Base-by-base conservation (phyloP, 2,797 vertebrate genomes). In the Myotis pilosus region DNA sequence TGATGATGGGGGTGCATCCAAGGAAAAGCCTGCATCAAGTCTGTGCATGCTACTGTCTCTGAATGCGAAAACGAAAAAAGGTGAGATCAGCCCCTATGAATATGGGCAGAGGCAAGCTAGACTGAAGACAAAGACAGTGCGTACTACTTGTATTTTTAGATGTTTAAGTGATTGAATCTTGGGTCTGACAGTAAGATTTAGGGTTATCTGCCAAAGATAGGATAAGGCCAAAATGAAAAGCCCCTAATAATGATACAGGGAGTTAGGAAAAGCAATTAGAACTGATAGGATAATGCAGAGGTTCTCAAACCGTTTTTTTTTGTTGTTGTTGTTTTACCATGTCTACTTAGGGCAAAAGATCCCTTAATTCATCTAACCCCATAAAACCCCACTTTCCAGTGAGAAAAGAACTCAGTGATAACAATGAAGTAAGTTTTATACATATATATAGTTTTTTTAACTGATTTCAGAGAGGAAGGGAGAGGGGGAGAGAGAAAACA, bases 21-120 rank as follows among this genome's bases (percentile, higher is more conserved):
- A 30, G 33, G 66, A 33, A 71, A 91, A 66, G 69, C 78, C 33
- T 17, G 28, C 41, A 84, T 92, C 62, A 82, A 92, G 90, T 91
- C 87, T 95, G 62, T 93, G 55, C 94, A 85, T n/a, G 85, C 44
- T 47, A 25, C 78, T 88, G 62, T 64, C 78, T 95, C 75, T 82
- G 68, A 80, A 49, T 4, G 8, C 30, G 22, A 44, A n/a, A 60
- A 25, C 12, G 12, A 19, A 57, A 71, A 81, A 82, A 72, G 60
- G 44, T 92, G 60, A 95, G 71, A 62, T 94, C 84, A 93, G 80
- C 23, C 33, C 62, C 51, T 41, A 23, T 49, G 86, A 81, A 69
- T 20, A 44, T 1, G 22, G 74, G 19, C 25, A 91, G 64, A n/a
- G 88, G 75, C 28, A 64, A 69, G 55, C 62, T 6, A 71, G 25